A percentile compares a stretch with the other conserved stretches of the same genome.
Evolutionary conservation across 2,888 invertebrate genomes (phyloP).

Genomic region (Aplocera efformata): DNA sequence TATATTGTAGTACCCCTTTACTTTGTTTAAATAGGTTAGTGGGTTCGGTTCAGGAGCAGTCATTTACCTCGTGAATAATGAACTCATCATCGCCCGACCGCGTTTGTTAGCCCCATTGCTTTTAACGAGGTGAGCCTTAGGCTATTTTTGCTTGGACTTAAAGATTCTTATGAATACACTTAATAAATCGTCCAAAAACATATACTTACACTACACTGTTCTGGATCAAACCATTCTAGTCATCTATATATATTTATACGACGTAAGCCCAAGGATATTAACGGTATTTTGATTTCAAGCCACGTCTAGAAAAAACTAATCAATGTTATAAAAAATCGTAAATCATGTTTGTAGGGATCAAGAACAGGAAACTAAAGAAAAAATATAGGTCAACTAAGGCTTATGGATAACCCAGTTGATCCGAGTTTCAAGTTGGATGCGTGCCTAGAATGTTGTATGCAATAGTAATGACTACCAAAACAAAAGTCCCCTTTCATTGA

Average conservation of each 20-base stretch:
- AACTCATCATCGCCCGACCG: constrained; percentile 49
- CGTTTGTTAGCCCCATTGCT: constrained; percentile 50
- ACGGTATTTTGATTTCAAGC: too few species aligned
- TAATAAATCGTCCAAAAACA: too few species aligned
- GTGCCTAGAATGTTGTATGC: constrained; percentile 17
- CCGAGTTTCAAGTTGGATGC: constrained; percentile 18
- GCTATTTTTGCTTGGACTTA: constrained; percentile 5
- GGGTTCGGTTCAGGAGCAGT: constrained; percentile 33
- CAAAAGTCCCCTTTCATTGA: constrained; percentile 2
- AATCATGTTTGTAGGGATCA: not conserved
- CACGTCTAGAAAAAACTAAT: too few species aligned
- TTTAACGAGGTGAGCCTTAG: constrained; percentile 41
- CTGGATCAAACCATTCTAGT: too few species aligned
- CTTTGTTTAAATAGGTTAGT: constrained; percentile 56
- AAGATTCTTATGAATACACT: not conserved
- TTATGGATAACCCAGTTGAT: constrained; percentile 19
- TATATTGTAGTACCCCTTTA: constrained; percentile 32
- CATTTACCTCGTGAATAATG: constrained; percentile 49
- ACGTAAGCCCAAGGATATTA: too few species aligned
- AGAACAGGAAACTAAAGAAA: constrained; percentile 2
- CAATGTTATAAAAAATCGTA: not conserved
- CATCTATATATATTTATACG: too few species aligned
- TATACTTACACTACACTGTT: too few species aligned
- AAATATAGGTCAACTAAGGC: constrained; percentile 17
- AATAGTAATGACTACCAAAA: constrained; percentile 16